Evolutionary conservation across 1,140 invertebrate species (phyloP), one percentile per base, ranked within the genome.

Genomic region (Drosophila tani): DNA sequence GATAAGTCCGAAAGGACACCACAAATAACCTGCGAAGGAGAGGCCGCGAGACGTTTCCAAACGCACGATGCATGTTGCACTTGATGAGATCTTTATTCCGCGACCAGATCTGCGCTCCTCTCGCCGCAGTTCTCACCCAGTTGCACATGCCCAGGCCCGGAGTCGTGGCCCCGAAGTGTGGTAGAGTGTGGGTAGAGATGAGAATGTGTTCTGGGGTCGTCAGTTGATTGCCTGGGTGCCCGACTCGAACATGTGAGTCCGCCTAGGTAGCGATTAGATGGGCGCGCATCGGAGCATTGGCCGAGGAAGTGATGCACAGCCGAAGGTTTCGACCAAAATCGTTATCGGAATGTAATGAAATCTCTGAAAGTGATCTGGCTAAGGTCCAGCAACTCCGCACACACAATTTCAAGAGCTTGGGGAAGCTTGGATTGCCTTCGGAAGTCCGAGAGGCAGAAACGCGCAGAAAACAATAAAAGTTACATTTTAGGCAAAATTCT

Each of bases 21-120:
- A 82, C 82, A 79, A 85, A 75, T 60, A 85, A 79, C 64, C 81
- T 53, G 47, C 21, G 15, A 27, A 40, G 51, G 27, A 27, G 70
- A 24, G 49, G 15, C 49, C 41, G 29, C 51, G 49, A 29, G 41
- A 35, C 38, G 45, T 41, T 19, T 11, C 14, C 45, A 51, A 64
- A 87, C 79, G 71, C 67, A 78, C 64, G 68, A 65, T 83, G 77
- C 81, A 87, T 87, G 84, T 81, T 81, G 84, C 77, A 82, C 78
- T 85, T 88, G 85, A 90, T 90, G 85, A 90, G 86, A 90, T 90
- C 85, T 85, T 85, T 73, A 87, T 87, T 87, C 73, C 71, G 59
- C 41, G 51, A 74, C 56, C 29, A 71, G 60, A 63, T 71, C 64
- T 46, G 57, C 55, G 21, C 40, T 12, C 40, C 21, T 15, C 53